Evolutionary conservation across 2,113 vertebrate species (phyloP), one percentile per base, ranked within the genome.

Genomic region (Alethe diademata): DNA sequence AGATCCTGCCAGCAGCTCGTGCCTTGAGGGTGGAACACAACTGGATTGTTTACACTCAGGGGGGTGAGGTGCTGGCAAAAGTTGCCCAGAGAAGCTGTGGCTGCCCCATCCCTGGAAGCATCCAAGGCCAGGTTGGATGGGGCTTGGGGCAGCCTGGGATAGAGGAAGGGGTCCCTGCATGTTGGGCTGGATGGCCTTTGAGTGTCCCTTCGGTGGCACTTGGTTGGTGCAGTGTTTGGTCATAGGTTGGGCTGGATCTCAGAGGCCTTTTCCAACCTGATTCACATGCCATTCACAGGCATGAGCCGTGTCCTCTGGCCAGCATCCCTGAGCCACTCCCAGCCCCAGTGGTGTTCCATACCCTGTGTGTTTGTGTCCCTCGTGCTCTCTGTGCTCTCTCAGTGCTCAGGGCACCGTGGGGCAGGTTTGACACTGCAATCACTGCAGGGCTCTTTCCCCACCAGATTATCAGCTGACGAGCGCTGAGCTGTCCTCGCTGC

Each of bases 391-490:
- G 3, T 28, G 54, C 26, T 35, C 66, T 7, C 2, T 5, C 61
- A 8, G 72, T 0, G 35, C 80, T 50, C 12, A 0, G 67, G 53
- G 45, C 14, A 5, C 47, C 8, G 29, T 5, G 1, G 57, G 13
- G n/a, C 1, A 5, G 78, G 12, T 57, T 45, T 71, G 91, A 33
- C 62, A 2, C 19, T 22, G 74, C 3, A 15, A 2, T 64, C 28
- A 72, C 83, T 7, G 26, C 42, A 22, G 65, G 73, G 26, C 43
- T 86, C 57, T 45, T 94, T 90, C 47, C 53, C 73, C 94, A 96
- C 22, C 98, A 99, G 99, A 99, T 96, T 99, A 99, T 97, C 99
- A 99, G 98, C 97, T 99, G 98, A 99, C 98, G 20, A 99, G 99
- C 10, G 99, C 99, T 28, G 99, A 99, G 95, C 98, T 99, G 67